Percentiles rank a stretch among this genome's conserved stretches.
These are phyloP conservation scores for Helicolenus hilgendorfi DNA, from an alignment of 2,797 vertebrate species.

Conservation along the genomic window DNA sequence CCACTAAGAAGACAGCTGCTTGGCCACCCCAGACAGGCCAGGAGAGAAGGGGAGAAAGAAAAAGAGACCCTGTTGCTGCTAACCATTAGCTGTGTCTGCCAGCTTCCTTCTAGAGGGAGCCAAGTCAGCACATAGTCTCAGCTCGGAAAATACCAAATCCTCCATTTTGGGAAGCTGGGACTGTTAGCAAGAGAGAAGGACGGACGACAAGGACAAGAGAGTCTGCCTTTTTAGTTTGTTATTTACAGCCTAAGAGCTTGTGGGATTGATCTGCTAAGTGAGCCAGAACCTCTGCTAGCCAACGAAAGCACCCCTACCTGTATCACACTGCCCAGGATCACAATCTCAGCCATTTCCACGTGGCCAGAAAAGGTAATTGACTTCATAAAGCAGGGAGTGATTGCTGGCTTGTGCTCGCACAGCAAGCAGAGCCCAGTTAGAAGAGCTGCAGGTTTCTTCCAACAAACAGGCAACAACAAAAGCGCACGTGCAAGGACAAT, in stretches of 20 bases:
- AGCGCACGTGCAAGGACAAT: not conserved
- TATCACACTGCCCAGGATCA: not conserved
- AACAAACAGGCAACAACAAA: conserved; percentile 3
- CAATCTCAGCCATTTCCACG: conserved; percentile 1
- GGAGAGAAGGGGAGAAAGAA: conserved; percentile 35
- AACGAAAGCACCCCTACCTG: conserved; percentile 2
- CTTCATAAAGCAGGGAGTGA: conserved; percentile 22
- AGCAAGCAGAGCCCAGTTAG: not conserved
- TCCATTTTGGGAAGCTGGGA: conserved; percentile 55
- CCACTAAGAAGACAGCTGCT: conserved; percentile 85
- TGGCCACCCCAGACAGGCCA: conserved; percentile 66
- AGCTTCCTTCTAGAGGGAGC: conserved; percentile 58
- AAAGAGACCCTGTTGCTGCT: conserved; percentile 70
- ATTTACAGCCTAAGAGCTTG: conserved; percentile 11
- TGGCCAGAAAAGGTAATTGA: conserved; percentile 3
- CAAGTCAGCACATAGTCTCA: conserved; percentile 73
- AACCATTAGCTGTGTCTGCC: conserved; percentile 76
- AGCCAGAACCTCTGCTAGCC: conserved; percentile 4
- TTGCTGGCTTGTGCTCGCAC: not conserved
- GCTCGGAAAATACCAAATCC: conserved; percentile 37
- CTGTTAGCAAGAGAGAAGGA: conserved; percentile 16
- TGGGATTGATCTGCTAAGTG: conserved; percentile 35
- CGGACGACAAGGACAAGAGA: not conserved
- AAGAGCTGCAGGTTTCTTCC: conserved; percentile 17
- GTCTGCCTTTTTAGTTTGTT: conserved; percentile 20